Percentiles rank a stretch among this genome's conserved stretches.
Conservation (phyloP, 2,888 invertebrate species). For the Capitulum mitella region DNA sequence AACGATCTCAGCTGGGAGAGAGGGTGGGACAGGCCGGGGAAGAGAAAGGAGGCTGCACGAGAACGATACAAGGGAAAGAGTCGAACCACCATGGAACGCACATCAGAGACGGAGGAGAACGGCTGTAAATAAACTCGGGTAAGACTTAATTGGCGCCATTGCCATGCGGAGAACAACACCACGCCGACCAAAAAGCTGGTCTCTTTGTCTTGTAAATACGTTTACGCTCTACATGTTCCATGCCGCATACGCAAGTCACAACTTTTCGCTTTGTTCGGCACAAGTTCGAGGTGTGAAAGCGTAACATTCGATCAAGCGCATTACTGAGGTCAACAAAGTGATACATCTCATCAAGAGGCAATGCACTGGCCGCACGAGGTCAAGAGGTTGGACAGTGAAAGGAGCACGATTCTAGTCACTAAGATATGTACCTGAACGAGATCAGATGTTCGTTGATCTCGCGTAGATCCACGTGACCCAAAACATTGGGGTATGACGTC, state of each 20-base stretch:
- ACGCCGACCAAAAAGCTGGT: too few relatives aligned
- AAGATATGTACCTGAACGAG: slow-evolving; percentile 52
- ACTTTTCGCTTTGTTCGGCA: neutral
- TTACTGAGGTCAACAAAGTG: neutral
- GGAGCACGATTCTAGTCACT: neutral
- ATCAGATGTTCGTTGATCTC: slow-evolving; percentile 69
- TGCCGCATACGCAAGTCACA: neutral
- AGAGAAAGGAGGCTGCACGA: neutral
- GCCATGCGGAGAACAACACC: too few relatives aligned
- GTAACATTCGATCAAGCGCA: neutral
- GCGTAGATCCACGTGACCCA: slow-evolving; percentile 57
- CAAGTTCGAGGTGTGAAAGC: neutral
- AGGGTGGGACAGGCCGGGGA: neutral
- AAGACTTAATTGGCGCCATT: neutral
- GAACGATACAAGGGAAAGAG: neutral
- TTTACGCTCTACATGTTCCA: neutral
- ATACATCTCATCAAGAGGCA: neutral
- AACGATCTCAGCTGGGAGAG: neutral
- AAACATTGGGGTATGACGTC: slow-evolving; percentile 74
- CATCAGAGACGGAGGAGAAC: neutral
- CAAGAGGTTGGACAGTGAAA: neutral
- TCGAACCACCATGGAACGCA: neutral
- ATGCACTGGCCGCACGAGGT: neutral
- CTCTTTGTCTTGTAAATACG: neutral
- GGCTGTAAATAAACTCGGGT: neutral